Conservation (phyloP, 35 echinoderm and acorn worm species). For the Apostichopus japonicus region DNA sequence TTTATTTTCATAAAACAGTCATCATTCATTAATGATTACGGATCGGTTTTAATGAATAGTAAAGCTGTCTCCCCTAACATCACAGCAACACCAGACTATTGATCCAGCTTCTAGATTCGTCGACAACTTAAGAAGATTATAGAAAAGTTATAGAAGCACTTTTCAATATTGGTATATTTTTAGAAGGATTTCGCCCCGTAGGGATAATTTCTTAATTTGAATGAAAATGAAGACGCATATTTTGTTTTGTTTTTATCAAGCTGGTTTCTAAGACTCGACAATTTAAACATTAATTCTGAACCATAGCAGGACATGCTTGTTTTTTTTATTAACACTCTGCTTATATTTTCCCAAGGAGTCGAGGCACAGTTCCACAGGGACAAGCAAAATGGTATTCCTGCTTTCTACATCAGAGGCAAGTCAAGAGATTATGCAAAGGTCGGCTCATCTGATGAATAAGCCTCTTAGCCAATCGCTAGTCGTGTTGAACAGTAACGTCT, state of each 20-base stretch:
- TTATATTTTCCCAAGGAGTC: not conserved
- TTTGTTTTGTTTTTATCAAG: too few relatives aligned
- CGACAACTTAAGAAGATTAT: too few relatives aligned
- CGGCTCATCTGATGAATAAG: not conserved
- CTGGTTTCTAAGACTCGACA: too few relatives aligned
- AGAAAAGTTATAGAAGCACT: not conserved
- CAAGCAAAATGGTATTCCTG: not conserved
- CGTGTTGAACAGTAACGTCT: not conserved
- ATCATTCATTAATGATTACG: too few relatives aligned
- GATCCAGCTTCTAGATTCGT: too few relatives aligned
- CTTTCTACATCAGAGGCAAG: not conserved
- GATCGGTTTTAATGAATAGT: too few relatives aligned
- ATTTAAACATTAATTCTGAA: too few relatives aligned
- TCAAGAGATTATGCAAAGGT: not conserved
- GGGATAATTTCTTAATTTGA: not conserved
- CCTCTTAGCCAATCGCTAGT: not conserved
- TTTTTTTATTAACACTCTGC: not conserved
- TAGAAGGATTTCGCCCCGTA: not conserved
- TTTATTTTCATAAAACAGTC: too few relatives aligned
- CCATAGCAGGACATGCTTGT: not conserved
- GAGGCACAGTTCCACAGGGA: not conserved
- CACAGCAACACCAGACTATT: too few relatives aligned
- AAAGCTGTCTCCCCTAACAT: too few relatives aligned
- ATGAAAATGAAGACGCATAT: not conserved
- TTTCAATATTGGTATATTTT: not conserved